Evolutionary conservation across 1,140 invertebrate species (phyloP), one percentile per base, ranked within the genome.

Genomic region (Procambarus virginalis): DNA sequence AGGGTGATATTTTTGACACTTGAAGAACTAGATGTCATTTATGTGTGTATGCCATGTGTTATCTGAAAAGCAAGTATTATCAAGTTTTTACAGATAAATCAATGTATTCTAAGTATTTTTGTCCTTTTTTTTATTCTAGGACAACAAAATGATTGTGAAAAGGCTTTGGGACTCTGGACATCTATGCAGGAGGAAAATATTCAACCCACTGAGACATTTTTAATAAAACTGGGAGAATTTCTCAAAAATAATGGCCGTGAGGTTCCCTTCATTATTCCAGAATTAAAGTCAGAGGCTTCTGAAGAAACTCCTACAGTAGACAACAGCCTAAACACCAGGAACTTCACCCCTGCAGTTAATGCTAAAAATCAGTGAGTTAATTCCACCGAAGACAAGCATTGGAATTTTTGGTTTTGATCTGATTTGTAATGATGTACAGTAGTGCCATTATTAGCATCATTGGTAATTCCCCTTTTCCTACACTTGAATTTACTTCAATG

Each of bases 121-220:
- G 17, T 20, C 60, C 20, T 64, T 4, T 22, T 85, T 68, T 48
- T 51, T 45, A 9, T 34, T 46, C 64, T 80, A 22, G 94, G 96
- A 64, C 95, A 97, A 90, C 94, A 95, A 1, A 82, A 83, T 46
- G 87, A 89, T 55, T 77, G 80, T 82, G 95, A 97, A 45, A 97
- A 97, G 93, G 96, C 96, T 2, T 92, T 97, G 12, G 95, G 95
- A 9, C 93, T 98, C 9, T 97, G 96, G 96, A 96, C 96, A 0
- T 94, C 96, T 93, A 96, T 97, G 94, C 97, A 98, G 94, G 97
- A 98, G 93, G 97, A 98, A 93, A 95, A 96, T 89, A 94, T 97
- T 82, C 93, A 95, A 55, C 96, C 97, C 1, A 95, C 95, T 46
- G 95, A 96, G 83, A 92, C 95, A 22, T 97, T 98, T 93, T 94